Evolutionary conservation across 2,113 vertebrate species (phyloP), one percentile per base, ranked within the genome.

Genomic region (Lota lota): DNA sequence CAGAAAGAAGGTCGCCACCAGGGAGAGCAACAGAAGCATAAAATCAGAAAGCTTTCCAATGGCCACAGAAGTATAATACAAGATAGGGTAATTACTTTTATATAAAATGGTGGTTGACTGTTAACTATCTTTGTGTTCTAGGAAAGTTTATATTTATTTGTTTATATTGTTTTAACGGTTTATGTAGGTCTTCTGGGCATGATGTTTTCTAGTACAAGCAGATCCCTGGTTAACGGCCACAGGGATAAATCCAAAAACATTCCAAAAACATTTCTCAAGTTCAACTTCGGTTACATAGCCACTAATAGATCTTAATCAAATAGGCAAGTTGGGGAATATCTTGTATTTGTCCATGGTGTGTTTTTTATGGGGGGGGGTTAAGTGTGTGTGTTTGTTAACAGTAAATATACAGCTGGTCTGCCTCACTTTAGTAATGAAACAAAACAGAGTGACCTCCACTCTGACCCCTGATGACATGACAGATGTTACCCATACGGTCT

Each of bases 1-100:
- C 54, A 22, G n/a, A 58, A n/a, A 22, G 19, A 20, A 8, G 18
- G n/a, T 64, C n/a, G 58, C 72, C 76, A 80, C 69, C 61, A 82
- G 79, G 73, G 20, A 73, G 75, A 63, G 65, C 56, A 68, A 11
- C 69, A 21, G 63, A 22, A 51, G 19, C 72, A 72, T 40, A 33
- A 57, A 33, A n/a, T 22, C 20, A 17, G 22, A 62, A 47, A 24
- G 56, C 58, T 7, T 16, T n/a, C 16, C 40, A 57, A 19, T 47
- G 36, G 5, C 63, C 36, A 47, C 36, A 64, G 63, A 50, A 64
- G 22, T 33, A 61, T 21, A 22, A 47, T 8, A 47, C 8, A 16
- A 61, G 18, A 21, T 47, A 58, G 47, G 67, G 21, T 28, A 14
- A 56, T n/a, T 56, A 56, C 53, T 56, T 56, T 18, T 16, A 53